Evolutionary conservation across 2,888 invertebrate species (phyloP), one percentile per base, ranked within the genome.

Genomic region (Emmelina monodactyla): DNA sequence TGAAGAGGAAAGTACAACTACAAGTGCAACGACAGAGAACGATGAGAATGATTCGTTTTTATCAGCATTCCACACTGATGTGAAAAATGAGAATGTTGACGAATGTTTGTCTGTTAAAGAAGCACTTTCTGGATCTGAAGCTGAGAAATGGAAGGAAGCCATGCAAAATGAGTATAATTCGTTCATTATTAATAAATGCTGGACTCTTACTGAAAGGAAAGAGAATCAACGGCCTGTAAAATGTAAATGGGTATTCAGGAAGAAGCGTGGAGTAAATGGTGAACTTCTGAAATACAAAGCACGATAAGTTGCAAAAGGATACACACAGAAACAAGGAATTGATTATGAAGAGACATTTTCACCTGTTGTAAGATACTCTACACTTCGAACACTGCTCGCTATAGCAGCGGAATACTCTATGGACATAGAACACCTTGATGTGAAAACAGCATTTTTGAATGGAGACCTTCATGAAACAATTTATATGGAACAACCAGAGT

Each of bases 361-460:
- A 2, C 44, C 47, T 13, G 42, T 42, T 9, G 42, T 42, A 2
- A 29, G 39, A 7, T 37, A 39, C 32, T 39, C 32, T 16, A 37
- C 35, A 16, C 34, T 43, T 7, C 16, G 43, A 6, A 34, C 35
- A 14, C 15, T 43, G 12, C 28, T 37, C 12, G 31, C 34, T 7
- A 16, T 43, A 12, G 40, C 37, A 3, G 36, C 29, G n/a, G 33
- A 38, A 19, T 28, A 39, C 22, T 16, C 35, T 12, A 13, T 39
- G n/a, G 28, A 37, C 2, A 37, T 40, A 13, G 36, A 46, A 13
- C 46, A 46, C 16, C 14, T 46, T 3, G 43, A 46, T 38, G 44
- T 46, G 1, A 41, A 36, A 15, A 44, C 44, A n/a, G 43, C 43
- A n/a, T 46, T 46, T 30, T 25, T 46, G 6, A 41, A 46, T 36